These are phyloP conservation scores for Dicrostonyx torquatus DNA, from an alignment of 2,797 vertebrate genomes.

Conservation along the genomic window DNA sequence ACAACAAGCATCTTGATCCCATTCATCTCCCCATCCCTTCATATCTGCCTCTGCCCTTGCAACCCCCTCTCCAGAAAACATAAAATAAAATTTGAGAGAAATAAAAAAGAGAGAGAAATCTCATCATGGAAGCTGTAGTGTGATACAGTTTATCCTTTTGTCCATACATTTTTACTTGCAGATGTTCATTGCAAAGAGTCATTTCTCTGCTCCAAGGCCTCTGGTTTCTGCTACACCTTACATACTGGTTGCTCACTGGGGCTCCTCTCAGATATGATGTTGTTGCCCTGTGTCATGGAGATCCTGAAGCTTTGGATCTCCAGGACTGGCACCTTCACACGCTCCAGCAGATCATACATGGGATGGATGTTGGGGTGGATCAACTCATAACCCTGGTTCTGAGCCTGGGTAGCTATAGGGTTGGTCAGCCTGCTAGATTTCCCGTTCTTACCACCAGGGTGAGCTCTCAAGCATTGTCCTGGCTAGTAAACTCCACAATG, in stretches of 20 bases:
- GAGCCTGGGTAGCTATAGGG: neutral
- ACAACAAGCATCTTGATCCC: neutral
- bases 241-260: neutral
- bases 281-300: neutral
- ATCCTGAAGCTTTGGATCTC: neutral
- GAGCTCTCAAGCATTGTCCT: neutral
- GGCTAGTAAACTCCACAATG: neutral
- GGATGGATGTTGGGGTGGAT: neutral
- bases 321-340: neutral
- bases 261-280: neutral
- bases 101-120: neutral
- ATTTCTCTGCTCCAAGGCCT: neutral
- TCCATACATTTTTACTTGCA: neutral
- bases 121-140: neutral
- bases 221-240: neutral
- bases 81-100: neutral
- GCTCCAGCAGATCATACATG: neutral
- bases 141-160: neutral
- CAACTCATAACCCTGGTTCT: neutral
- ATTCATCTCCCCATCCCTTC: neutral
- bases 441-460: neutral
- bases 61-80: neutral
- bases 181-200: neutral
- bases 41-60: no score
- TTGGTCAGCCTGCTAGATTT: neutral